Conservation (phyloP, 2,113 vertebrate species). For the Cairina moschata region DNA sequence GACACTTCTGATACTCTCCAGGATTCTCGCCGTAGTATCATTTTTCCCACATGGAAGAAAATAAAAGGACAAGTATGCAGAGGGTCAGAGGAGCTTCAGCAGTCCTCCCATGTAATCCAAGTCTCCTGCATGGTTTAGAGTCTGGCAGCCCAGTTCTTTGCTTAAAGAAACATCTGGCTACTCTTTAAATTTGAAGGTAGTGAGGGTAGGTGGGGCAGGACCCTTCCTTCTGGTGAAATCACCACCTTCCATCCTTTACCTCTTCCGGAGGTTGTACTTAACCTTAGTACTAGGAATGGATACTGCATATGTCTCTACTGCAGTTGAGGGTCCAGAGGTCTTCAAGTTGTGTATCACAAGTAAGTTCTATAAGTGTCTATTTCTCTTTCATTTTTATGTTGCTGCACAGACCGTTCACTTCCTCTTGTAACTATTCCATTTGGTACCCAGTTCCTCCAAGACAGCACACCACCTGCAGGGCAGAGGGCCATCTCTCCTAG, state of each 20-base stretch:
- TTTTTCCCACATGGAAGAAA: not conserved
- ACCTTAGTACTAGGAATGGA: not conserved
- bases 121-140: not conserved
- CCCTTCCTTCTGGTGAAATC: not conserved
- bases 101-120: not conserved
- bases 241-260: not conserved
- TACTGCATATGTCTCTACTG: not conserved
- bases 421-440: not conserved
- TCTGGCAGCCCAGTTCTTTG: not conserved
- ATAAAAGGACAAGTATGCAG: not conserved
- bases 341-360: not conserved
- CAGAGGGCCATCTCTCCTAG: not conserved
- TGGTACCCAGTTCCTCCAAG: not conserved
- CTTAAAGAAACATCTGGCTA: not conserved
- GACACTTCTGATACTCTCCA: not conserved
- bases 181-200: not conserved
- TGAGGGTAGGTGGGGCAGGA: not conserved
- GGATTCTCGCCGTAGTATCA: not conserved
- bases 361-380: not conserved
- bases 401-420: not conserved
- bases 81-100: not conserved
- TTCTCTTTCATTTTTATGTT: not conserved
- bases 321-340: rapidly evolving
- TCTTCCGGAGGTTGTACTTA: not conserved
- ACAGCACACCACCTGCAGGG: not conserved